Base-by-base conservation (phyloP, 1,140 invertebrate species). In the Drosophila bocqueti region DNA sequence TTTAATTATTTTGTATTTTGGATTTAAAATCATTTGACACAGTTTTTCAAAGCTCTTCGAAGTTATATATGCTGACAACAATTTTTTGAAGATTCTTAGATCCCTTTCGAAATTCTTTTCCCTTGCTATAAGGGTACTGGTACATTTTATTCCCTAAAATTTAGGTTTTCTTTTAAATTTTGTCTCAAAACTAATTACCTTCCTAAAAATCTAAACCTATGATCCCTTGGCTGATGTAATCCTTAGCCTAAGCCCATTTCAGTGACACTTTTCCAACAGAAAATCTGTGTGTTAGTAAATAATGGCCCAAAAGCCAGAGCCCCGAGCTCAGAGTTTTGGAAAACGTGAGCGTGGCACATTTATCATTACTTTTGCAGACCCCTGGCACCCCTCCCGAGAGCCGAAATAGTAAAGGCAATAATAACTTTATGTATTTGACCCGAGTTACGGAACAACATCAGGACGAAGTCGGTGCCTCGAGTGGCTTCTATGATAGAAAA, bases 361-460 rank as follows among this genome's bases (percentile, higher is more conserved):
- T 90, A 90, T 90, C 85, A 90, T 90, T 57, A 67, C 59, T 46
- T 46, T 57, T 55, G 0, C 54, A 15, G 40, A 26, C 57, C 55
- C 42, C 38, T 8, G 8, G 29, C 38, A 16, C 10, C 43, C 43
- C 49, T 15, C 5, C 36, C 21, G 9, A 40, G 15, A 16, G 4
- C 49, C 43, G 47, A 63, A 84, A 77, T 69, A 55, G 60, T 43
- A 72, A 72, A 82, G 58, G 85, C 85, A 85, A 90, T 90, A 90
- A 90, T 90, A 90, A 90, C 85, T 90, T 90, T 90, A 90, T 90
- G 85, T 90, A 89, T 90, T 90, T 90, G 74, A 43, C 40, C 57
- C 67, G 46, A 43, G 69, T 59, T 36, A 47, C 66, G 34, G 57
- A 59, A 52, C 71, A 18, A 38, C 54, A 59, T 54, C 62, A 47